Conservation (phyloP, 2,888 invertebrate genomes). For the Polymixis lichenea region DNA sequence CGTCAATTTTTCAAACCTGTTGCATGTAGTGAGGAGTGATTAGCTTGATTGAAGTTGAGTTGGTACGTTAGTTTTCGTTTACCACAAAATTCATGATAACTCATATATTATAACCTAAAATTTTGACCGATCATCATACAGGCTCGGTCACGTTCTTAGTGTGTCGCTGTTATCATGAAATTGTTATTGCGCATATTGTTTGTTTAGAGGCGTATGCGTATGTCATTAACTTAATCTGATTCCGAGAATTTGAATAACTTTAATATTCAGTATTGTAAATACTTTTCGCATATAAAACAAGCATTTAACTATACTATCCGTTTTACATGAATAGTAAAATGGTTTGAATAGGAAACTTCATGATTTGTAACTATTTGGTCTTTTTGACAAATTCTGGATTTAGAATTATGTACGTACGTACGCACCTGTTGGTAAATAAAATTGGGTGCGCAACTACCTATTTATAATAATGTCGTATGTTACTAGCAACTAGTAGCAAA, state of each 20-base stretch:
- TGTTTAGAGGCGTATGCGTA: slow-evolving; percentile 25
- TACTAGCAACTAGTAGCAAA: slow-evolving; percentile 65
- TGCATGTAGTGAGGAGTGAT: not conserved
- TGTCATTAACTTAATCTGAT: slow-evolving; percentile 35
- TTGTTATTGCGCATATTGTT: slow-evolving; percentile 58
- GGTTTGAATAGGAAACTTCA: not conserved
- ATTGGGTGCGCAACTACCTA: slow-evolving; percentile 54
- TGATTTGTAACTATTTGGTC: slow-evolving; percentile 22
- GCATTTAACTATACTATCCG: not conserved
- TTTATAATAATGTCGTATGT: slow-evolving; percentile 43
- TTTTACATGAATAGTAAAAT: slow-evolving; percentile 12
- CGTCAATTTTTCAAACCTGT: not conserved
- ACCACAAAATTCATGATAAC: slow-evolving; percentile 1
- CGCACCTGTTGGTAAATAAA: slow-evolving; percentile 49
- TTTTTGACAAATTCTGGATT: slow-evolving; percentile 14
- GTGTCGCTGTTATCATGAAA: slow-evolving; percentile 51
- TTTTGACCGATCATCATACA: slow-evolving; percentile 27
- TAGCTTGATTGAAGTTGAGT: not conserved
- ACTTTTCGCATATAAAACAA: slow-evolving; percentile 18
- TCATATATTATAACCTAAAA: slow-evolving; percentile 1
- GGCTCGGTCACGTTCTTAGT: slow-evolving; percentile 28
- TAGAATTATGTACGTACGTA: slow-evolving; percentile 35
- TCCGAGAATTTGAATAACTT: slow-evolving; percentile 33
- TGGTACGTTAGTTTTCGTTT: not conserved
- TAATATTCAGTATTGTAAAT: slow-evolving; percentile 19